phyloP scores from a whole-genome alignment of 2,797 vertebrate species.

The Pteronotus mesoamericanus region DNA sequence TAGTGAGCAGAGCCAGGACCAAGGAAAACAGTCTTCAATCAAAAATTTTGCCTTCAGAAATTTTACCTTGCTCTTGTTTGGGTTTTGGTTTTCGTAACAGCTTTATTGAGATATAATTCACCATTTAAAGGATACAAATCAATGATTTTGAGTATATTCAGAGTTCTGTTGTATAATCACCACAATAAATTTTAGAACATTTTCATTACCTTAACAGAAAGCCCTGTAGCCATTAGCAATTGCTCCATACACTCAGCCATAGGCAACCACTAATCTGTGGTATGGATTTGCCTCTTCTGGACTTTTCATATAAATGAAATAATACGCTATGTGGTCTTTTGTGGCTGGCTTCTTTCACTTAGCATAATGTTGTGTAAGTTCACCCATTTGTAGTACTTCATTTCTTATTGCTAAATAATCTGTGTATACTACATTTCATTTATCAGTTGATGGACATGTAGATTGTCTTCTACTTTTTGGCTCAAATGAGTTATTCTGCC shows the following conservation, averaged over 20 bases:
- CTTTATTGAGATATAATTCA: conserved; percentile 32
- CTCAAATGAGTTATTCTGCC: background rate
- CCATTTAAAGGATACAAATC: background rate
- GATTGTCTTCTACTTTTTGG: background rate
- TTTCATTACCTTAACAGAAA: background rate
- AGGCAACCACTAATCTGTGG: background rate
- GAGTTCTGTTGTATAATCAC: background rate
- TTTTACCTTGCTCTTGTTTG: background rate
- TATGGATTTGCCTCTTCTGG: background rate
- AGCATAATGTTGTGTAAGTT: background rate
- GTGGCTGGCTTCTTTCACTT: background rate
- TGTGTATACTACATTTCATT: background rate
- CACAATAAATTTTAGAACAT: background rate
- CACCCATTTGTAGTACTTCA: background rate
- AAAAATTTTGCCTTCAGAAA: conserved; percentile 7
- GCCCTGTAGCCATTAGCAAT: background rate
- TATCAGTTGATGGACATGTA: background rate
- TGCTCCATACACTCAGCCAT: background rate
- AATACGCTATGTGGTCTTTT: background rate
- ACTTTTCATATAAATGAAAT: background rate
- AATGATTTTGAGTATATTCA: background rate
- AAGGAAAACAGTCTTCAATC: conserved; percentile 62
- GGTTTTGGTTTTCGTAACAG: background rate
- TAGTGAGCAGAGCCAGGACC: conserved; percentile 25
- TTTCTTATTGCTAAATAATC: background rate